A percentile compares a stretch with the other conserved stretches of the same genome.
Conservation (phyloP, 2,888 invertebrate species). For the Empis livida region DNA sequence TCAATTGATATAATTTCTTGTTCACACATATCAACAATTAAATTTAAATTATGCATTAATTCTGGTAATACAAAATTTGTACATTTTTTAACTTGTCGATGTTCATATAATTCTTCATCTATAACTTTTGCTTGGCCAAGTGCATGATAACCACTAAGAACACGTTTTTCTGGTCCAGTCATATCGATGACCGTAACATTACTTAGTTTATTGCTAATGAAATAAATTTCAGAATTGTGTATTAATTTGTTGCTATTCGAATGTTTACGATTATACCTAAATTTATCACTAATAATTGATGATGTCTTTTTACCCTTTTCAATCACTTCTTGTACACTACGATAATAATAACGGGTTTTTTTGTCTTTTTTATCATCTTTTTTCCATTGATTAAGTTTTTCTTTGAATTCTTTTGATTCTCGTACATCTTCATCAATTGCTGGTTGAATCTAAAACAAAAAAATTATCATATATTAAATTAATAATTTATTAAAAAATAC, state of each 20-base stretch:
- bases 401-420: slow-evolving; percentile 47
- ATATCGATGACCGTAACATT: slow-evolving; percentile 97
- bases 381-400: slow-evolving; percentile 59
- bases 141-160: slow-evolving; percentile 87
- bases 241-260: neutral
- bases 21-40: slow-evolving; percentile 86
- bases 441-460: slow-evolving; percentile 9
- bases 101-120: slow-evolving; percentile 48
- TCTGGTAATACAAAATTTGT: slow-evolving; percentile 73
- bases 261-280: slow-evolving; percentile 16
- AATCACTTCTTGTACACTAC: slow-evolving; percentile 77
- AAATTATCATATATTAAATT: neutral
- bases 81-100: slow-evolving; percentile 47
- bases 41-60: slow-evolving; percentile 79
- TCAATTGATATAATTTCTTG: slow-evolving; percentile 87
- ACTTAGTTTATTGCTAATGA: slow-evolving; percentile 47
- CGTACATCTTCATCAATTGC: slow-evolving; percentile 38
- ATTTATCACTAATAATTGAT: slow-evolving; percentile 23
- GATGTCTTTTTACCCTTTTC: slow-evolving; percentile 64
- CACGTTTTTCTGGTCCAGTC: slow-evolving; percentile 91
- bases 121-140: slow-evolving; percentile 51
- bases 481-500: slow-evolving; percentile 11
- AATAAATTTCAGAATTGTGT: neutral
- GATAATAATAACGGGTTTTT: slow-evolving; percentile 66
- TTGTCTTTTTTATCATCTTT: slow-evolving; percentile 46